Conservation (phyloP, 2,113 vertebrate genomes). For the Gopherus flavomarginatus region DNA sequence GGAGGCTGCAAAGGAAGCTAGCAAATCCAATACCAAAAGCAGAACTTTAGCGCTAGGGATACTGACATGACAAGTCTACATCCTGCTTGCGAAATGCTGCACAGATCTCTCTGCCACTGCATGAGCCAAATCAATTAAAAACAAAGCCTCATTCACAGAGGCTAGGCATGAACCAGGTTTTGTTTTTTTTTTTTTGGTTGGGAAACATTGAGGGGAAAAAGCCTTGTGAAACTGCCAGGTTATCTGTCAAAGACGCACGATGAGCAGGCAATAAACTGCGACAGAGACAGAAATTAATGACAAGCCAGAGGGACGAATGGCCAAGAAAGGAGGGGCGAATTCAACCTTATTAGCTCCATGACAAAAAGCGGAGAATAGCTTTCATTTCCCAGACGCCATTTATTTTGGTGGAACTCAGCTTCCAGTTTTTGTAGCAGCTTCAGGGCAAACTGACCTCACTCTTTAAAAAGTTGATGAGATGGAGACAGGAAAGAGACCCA, state of each 20-base stretch:
- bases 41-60: constrained; percentile 10
- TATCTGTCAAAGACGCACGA: constrained; percentile 13
- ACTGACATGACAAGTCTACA: constrained; percentile 2
- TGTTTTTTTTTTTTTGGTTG: background rate
- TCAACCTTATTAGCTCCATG: constrained; percentile 47
- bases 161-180: background rate
- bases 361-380: constrained; percentile 9
- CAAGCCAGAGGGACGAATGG: background rate
- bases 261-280: background rate
- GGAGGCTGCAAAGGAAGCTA: background rate
- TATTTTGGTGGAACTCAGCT: constrained; percentile 11
- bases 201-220: background rate
- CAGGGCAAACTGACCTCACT: constrained; percentile 31
- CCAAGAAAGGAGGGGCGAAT: constrained; percentile 27
- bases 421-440: background rate
- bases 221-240: background rate
- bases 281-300: constrained; percentile 47
- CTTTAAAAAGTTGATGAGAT: constrained; percentile 1
- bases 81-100: background rate
- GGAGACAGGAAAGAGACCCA: background rate
- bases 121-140: background rate
- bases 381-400: constrained; percentile 22
- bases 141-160: background rate
- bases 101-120: background rate
- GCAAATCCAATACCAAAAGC: background rate